These are phyloP conservation scores for Atta texana DNA, from an alignment of 1,140 invertebrate genomes.

Conservation along the genomic window DNA sequence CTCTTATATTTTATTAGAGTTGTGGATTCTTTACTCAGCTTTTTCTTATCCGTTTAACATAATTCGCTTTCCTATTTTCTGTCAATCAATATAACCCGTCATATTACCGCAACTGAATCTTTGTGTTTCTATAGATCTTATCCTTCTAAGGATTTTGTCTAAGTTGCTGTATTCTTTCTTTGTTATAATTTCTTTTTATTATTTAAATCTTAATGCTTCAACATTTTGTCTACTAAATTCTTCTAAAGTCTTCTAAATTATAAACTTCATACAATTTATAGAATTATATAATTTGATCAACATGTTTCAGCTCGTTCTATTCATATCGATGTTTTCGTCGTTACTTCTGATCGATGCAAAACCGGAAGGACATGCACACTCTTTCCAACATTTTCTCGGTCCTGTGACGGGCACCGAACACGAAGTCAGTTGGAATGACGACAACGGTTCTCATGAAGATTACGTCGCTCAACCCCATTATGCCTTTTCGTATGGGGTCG, in stretches of 20 bases:
- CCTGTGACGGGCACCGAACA: slow-evolving; percentile 81
- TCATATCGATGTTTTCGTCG: slow-evolving; percentile 19
- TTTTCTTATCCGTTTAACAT: neutral
- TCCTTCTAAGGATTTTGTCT: neutral
- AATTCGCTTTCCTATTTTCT: neutral
- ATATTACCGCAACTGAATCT: neutral
- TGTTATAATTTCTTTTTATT: neutral
- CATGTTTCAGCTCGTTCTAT: slow-evolving; percentile 42
- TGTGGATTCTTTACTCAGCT: neutral
- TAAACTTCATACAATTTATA: neutral
- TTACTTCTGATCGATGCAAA: slow-evolving; percentile 16
- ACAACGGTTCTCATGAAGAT: slow-evolving; percentile 82
- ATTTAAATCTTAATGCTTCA: neutral
- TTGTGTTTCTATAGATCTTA: neutral
- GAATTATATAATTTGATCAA: slow-evolving; percentile 1
- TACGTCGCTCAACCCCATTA: slow-evolving; percentile 87
- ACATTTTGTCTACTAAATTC: neutral
- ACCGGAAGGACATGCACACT: slow-evolving; percentile 78
- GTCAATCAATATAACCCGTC: neutral
- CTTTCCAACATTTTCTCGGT: slow-evolving; percentile 84
- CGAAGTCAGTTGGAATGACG: slow-evolving; percentile 81
- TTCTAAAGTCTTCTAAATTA: too few relatives aligned
- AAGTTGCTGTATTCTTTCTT: neutral
- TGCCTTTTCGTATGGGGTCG: slow-evolving; percentile 89
- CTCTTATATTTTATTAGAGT: neutral